Conservation (phyloP, 30 jellyfish, hydroid and myxozoan species). For the Aurelia sp. region DNA sequence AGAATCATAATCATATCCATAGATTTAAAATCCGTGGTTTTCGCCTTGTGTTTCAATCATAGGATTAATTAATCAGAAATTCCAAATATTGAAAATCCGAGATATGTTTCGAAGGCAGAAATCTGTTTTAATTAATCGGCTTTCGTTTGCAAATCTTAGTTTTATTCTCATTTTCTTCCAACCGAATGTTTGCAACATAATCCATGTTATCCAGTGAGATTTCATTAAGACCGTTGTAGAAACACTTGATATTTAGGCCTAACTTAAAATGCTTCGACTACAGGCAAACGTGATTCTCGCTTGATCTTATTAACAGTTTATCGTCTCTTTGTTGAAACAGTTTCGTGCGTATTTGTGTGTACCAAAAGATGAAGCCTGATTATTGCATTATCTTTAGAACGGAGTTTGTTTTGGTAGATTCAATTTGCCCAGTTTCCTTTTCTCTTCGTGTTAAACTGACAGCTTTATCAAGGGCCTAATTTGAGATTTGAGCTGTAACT, state of each 20-base stretch:
- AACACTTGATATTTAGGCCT: slow-evolving; percentile 48
- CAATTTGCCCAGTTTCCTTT: too few relatives aligned
- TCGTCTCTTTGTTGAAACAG: slow-evolving; percentile 1
- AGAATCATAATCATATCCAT: slow-evolving; percentile 7
- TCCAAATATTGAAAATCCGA: slow-evolving; percentile 17
- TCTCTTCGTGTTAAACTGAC: too few relatives aligned
- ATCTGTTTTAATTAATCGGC: slow-evolving; percentile 29
- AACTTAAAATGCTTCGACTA: slow-evolving; percentile 8
- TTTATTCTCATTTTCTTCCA: slow-evolving; percentile 13
- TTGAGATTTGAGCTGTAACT: too few relatives aligned
- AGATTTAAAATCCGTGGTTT: slow-evolving; percentile 1
- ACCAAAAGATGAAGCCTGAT: too few relatives aligned
- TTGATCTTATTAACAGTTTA: slow-evolving; percentile 16
- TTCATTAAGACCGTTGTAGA: slow-evolving; percentile 15
- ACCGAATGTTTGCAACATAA: slow-evolving; percentile 14
- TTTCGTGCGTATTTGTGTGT: too few relatives aligned
- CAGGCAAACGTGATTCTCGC: slow-evolving; percentile 11
- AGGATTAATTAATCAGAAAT: slow-evolving; percentile 11
- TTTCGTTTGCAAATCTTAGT: slow-evolving; percentile 7
- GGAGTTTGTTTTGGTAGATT: too few relatives aligned
- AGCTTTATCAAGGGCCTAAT: too few relatives aligned
- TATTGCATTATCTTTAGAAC: too few relatives aligned
- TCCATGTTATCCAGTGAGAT: slow-evolving; percentile 41
- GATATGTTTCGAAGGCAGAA: slow-evolving; percentile 2
- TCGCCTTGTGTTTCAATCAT: background rate